Evolutionary conservation across 2,888 invertebrate genomes (phyloP).

Genomic region (Melolontha melolontha): DNA sequence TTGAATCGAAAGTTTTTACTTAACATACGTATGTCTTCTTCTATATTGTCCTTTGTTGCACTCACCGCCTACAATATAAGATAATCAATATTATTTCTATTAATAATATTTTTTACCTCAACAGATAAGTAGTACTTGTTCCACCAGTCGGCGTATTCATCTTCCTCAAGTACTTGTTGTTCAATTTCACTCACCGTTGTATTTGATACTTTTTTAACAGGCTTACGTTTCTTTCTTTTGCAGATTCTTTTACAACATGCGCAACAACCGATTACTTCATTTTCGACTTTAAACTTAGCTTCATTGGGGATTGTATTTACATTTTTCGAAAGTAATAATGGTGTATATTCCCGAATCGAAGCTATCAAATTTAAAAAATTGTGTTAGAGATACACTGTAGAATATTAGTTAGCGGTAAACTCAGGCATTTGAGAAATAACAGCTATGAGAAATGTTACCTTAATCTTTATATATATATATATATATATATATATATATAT

Average conservation of each 20-base stretch:
- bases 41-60: background rate
- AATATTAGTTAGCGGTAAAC: background rate
- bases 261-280: slow-evolving; percentile 32
- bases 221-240: background rate
- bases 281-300: slow-evolving; percentile 23
- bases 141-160: slow-evolving; percentile 69
- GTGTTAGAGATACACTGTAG: background rate
- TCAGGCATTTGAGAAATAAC: too few species aligned
- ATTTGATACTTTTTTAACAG: background rate
- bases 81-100: background rate
- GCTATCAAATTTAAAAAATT: background rate
- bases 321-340: background rate
- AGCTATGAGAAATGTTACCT: too few species aligned
- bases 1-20: slow-evolving; percentile 29
- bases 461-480: too few species aligned
- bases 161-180: slow-evolving; percentile 53
- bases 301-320: background rate
- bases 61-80: background rate
- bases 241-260: slow-evolving; percentile 22
- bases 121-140: slow-evolving; percentile 68
- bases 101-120: slow-evolving; percentile 42
- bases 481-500: too few species aligned
- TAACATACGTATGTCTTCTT: background rate
- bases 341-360: background rate
- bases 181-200: slow-evolving; percentile 13